phyloP scores from a whole-genome alignment of 23 tunicate genomes.

The Phallusia fumigata region DNA sequence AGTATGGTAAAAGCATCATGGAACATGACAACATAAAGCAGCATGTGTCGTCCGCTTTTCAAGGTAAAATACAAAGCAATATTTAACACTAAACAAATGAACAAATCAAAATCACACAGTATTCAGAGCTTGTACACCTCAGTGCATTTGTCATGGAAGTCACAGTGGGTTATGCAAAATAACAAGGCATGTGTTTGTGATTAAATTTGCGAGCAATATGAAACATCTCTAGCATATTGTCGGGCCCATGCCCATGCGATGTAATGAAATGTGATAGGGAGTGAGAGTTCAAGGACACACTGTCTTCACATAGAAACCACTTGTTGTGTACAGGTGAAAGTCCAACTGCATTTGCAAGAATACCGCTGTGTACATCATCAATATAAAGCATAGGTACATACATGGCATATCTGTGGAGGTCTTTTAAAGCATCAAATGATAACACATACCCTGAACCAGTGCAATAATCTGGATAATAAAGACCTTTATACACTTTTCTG shows the following conservation, averaged over 20 bases:
- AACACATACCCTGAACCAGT: constrained; percentile 75
- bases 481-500: constrained; percentile 28
- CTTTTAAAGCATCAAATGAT: constrained; percentile 40
- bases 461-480: constrained; percentile 74
- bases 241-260: constrained; percentile 41
- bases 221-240: constrained; percentile 17
- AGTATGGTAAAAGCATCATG: background rate
- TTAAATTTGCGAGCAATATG: background rate
- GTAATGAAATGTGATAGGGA: constrained; percentile 46
- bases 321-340: constrained; percentile 16
- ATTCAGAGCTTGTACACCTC: too few species aligned
- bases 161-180: background rate
- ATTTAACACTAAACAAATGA: background rate
- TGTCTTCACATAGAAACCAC: constrained; percentile 50
- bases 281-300: constrained; percentile 24
- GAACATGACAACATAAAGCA: too few species aligned
- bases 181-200: background rate
- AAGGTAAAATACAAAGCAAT: background rate
- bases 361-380: constrained; percentile 63
- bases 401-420: background rate
- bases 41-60: background rate
- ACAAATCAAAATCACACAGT: background rate
- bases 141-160: too few species aligned
- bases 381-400: constrained; percentile 55
- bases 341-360: constrained; percentile 38